Evolutionary conservation across 1,140 invertebrate genomes (phyloP).

Genomic region (Theocolax elegans): DNA sequence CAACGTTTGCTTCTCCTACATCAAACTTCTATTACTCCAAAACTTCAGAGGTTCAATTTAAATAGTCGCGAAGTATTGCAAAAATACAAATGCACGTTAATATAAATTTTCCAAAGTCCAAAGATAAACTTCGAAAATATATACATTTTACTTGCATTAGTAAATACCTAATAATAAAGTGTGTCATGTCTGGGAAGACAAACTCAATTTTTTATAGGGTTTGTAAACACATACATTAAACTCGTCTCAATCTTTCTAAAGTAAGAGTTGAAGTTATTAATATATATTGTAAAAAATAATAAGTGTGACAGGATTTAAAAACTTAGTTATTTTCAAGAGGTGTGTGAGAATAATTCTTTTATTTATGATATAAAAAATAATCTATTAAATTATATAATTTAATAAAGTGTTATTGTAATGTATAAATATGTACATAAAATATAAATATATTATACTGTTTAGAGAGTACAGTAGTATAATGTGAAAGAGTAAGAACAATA

Average conservation of each 20-base stretch:
- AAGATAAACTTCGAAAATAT: conserved; percentile 15
- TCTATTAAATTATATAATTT: too few species aligned
- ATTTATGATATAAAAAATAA: too few species aligned
- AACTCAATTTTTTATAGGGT: background rate
- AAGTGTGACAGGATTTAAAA: background rate
- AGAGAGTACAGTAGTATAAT: conserved; percentile 19
- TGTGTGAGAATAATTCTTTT: background rate
- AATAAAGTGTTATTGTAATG: background rate
- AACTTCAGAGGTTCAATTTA: conserved; percentile 35
- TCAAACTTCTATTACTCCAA: conserved; percentile 37
- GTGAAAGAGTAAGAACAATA: background rate
- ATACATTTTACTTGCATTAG: background rate
- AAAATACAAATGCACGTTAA: conserved; percentile 34
- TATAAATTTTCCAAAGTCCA: conserved; percentile 7
- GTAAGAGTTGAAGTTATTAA: background rate
- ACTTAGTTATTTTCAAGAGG: background rate
- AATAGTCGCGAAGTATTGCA: conserved; percentile 29
- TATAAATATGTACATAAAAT: too few species aligned
- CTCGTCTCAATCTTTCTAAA: background rate
- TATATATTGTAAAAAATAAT: background rate
- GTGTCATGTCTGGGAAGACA: background rate
- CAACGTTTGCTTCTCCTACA: conserved; percentile 37
- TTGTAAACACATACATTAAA: conserved; percentile 8
- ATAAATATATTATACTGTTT: conserved; percentile 20
- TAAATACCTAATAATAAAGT: background rate